Percentiles rank a stretch among this genome's conserved stretches.
These are phyloP conservation scores for Archegozetes longisetosus DNA, from an alignment of 1,140 invertebrate genomes.

Conservation along the genomic window DNA sequence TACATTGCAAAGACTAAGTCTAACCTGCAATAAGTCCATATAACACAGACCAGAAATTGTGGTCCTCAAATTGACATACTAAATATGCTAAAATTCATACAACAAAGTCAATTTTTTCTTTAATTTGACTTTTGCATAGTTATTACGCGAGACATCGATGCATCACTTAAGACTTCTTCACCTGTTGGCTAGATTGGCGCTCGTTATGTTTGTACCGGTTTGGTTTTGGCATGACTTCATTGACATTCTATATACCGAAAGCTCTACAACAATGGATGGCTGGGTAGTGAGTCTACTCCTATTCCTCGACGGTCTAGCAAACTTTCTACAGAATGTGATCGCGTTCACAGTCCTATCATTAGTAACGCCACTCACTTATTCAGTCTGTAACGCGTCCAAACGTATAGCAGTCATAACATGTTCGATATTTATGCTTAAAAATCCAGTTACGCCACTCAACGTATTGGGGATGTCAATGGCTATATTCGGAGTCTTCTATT, in stretches of 20 bases:
- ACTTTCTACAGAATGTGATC: slow-evolving; percentile 85
- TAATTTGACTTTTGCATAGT: slow-evolving; percentile 35
- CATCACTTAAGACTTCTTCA: slow-evolving; percentile 75
- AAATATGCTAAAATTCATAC: background rate
- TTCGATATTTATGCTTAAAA: slow-evolving; percentile 70
- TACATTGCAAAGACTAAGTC: no score
- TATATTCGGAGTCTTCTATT: slow-evolving; percentile 70
- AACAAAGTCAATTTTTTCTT: background rate
- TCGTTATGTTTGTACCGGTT: slow-evolving; percentile 69
- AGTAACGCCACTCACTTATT: slow-evolving; percentile 81
- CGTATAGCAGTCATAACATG: slow-evolving; percentile 79
- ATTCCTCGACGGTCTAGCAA: slow-evolving; percentile 61
- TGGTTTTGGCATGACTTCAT: slow-evolving; percentile 60
- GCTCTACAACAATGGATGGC: background rate
- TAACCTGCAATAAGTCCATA: no score
- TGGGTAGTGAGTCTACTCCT: slow-evolving; percentile 37
- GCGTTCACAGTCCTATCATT: slow-evolving; percentile 75
- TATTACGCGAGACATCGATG: slow-evolving; percentile 66
- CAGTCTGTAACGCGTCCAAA: slow-evolving; percentile 89
- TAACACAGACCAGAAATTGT: background rate
- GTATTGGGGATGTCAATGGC: slow-evolving; percentile 79
- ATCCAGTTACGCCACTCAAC: slow-evolving; percentile 77
- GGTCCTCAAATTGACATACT: background rate
- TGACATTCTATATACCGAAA: slow-evolving; percentile 4
- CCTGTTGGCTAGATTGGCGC: slow-evolving; percentile 55